A percentile compares a stretch with the other conserved stretches of the same genome.
Conservation (phyloP, 2,888 invertebrate species). For the Arrhopalites spinosus region DNA sequence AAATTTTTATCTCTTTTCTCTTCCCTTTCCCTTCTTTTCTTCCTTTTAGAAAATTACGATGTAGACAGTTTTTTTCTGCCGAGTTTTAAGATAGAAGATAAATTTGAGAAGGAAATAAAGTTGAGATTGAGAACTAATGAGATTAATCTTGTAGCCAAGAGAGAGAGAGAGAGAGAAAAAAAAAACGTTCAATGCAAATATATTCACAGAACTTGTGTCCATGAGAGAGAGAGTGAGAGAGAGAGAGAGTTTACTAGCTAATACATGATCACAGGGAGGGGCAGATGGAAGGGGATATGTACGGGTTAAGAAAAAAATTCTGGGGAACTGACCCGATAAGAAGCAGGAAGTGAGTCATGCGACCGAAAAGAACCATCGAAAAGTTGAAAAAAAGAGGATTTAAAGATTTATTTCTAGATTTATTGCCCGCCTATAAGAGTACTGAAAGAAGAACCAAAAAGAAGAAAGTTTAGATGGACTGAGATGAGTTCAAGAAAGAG, state of each 20-base stretch:
- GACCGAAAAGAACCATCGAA: conserved; percentile 42
- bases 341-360: conserved; percentile 37
- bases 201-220: too few species aligned
- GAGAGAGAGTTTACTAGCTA: not conserved
- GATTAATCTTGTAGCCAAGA: not conserved
- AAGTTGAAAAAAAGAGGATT: conserved; percentile 48
- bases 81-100: not conserved
- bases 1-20: not conserved
- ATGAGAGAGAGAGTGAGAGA: conserved; percentile 11
- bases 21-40: not conserved
- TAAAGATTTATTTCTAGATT: conserved; percentile 54
- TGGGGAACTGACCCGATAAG: conserved; percentile 15
- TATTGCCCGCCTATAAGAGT: conserved; percentile 42
- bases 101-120: not conserved
- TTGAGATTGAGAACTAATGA: not conserved
- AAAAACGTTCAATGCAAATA: not conserved
- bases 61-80: not conserved
- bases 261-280: not conserved
- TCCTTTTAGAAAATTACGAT: not conserved
- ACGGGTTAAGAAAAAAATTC: not conserved
- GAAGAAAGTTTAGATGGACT: conserved; percentile 35
- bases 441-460: conserved; percentile 13
- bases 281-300: not conserved
- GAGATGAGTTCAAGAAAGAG: conserved; percentile 29
- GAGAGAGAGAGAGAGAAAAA: conserved; percentile 1